phyloP scores from a whole-genome alignment of 2,797 vertebrate genomes.

The Knipowitschia caucasica region DNA sequence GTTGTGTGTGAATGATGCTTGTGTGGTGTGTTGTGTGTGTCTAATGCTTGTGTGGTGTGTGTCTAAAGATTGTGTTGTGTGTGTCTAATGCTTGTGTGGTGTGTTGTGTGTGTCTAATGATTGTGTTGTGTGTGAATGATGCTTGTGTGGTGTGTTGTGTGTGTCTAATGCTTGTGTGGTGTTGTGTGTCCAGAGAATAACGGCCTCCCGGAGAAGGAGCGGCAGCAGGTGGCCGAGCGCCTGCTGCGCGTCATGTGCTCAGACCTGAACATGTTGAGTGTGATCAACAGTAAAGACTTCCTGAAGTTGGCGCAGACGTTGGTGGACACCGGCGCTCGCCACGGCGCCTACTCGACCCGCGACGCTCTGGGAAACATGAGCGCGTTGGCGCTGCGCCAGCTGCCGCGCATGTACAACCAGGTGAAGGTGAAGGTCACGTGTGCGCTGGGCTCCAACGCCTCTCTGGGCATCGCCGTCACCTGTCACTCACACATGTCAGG shows the following conservation, averaged over 20 bases:
- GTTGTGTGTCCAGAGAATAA: conserved; percentile 76
- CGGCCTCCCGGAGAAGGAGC: conserved; percentile 91
- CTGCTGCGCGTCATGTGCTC: conserved; percentile 94
- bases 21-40: neutral
- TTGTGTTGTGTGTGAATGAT: too few species aligned
- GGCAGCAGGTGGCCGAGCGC: conserved; percentile 94
- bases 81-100: too few species aligned
- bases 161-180: too few species aligned
- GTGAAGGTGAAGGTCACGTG: conserved; percentile 99
- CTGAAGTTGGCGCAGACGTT: conserved; percentile 95
- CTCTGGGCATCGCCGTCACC: conserved; percentile 92
- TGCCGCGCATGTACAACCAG: conserved; percentile 99
- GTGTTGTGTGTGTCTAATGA: too few species aligned
- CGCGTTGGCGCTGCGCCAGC: conserved; percentile 91
- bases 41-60: neutral
- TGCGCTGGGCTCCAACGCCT: conserved; percentile 91
- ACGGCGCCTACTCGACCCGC: conserved; percentile 92
- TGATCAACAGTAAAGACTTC: conserved; percentile 95
- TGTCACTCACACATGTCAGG: conserved; percentile 93
- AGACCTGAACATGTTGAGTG: conserved; percentile 88
- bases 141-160: neutral
- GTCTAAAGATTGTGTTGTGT: too few species aligned
- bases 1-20: neutral
- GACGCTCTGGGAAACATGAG: conserved; percentile 96
- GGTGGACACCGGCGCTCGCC: conserved; percentile 95